Evolutionary conservation across 2,797 vertebrate genomes (phyloP), one percentile per base, ranked within the genome.

Genomic region (Odontamblyopus rebecca): DNA sequence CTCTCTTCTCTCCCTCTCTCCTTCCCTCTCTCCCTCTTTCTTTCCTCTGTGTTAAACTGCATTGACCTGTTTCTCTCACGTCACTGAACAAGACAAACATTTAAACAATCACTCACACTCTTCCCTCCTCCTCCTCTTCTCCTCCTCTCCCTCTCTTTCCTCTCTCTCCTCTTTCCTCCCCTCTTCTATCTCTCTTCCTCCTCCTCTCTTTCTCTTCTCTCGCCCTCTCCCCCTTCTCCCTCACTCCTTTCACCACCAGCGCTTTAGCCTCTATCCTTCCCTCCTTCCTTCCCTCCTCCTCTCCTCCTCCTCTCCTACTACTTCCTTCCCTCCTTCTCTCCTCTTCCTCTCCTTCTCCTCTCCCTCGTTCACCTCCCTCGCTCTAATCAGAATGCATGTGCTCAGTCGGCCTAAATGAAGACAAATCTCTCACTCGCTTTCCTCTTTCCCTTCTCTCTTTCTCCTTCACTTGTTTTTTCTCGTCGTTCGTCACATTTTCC

Each of bases 301-400:
- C 19, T n/a, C 23, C 23, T 23, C 0, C 23, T 23, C 23, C 50
- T 51, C 13, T n/a, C n/a, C n/a, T n/a, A n/a, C n/a, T n/a, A n/a
- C 12, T 15, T 2, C 1, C 18, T 2, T 44, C 4, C 4, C 41
- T 16, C 15, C 23, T 19, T 19, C 50, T 4, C 68, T 27, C 80
- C 80, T 82, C 79, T 71, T 73, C 56, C 51, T 29, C 48, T 60
- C 15, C 54, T 62, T 48, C 11, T 53, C 60, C 51, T 62, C 68
- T 62, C 71, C 65, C 75, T 54, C 72, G 62, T 48, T 48, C 19
- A 54, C 51, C 19, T 66, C 78, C 94, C 95, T 96, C 96, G 97
- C 94, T 93, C 95, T 97, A 97, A 98, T 97, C 98, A 96, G 96
- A 98, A 98, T 94, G 92, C 97, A 98, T 54, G 51, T 54, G 51